These are phyloP conservation scores for Morinoia aosen DNA, from an alignment of 2,888 invertebrate species.

Conservation along the genomic window DNA sequence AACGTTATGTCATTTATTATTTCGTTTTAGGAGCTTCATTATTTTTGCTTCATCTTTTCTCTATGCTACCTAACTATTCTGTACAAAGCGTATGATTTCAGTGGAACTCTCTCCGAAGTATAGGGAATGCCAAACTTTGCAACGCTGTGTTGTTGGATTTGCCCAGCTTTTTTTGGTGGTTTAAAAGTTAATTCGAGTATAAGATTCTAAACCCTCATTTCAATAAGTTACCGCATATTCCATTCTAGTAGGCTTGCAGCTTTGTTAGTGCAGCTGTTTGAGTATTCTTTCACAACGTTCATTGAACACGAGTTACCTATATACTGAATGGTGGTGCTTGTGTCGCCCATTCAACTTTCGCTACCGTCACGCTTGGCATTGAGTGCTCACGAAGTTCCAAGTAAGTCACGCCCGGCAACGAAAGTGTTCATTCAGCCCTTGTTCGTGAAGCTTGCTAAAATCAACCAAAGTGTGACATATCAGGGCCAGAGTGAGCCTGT, in stretches of 20 bases:
- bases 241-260: background rate
- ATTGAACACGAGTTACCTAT: background rate
- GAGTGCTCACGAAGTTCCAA: background rate
- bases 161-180: background rate
- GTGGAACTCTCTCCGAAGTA: too few relatives aligned
- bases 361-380: background rate
- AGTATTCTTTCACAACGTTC: background rate
- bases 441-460: background rate
- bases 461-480: background rate
- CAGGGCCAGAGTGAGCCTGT: background rate
- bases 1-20: too few relatives aligned
- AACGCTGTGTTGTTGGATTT: background rate
- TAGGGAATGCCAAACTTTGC: too few relatives aligned
- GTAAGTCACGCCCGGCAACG: background rate
- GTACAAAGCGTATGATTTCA: too few relatives aligned
- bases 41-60: too few relatives aligned
- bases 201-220: background rate
- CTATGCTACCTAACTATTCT: too few relatives aligned
- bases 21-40: too few relatives aligned
- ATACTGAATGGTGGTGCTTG: background rate
- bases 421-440: background rate
- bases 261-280: background rate
- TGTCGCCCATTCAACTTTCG: background rate
- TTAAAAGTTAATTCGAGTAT: background rate
- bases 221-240: background rate